Base-by-base conservation (phyloP, 1,140 invertebrate genomes). In the Neodiprion virginianus region DNA sequence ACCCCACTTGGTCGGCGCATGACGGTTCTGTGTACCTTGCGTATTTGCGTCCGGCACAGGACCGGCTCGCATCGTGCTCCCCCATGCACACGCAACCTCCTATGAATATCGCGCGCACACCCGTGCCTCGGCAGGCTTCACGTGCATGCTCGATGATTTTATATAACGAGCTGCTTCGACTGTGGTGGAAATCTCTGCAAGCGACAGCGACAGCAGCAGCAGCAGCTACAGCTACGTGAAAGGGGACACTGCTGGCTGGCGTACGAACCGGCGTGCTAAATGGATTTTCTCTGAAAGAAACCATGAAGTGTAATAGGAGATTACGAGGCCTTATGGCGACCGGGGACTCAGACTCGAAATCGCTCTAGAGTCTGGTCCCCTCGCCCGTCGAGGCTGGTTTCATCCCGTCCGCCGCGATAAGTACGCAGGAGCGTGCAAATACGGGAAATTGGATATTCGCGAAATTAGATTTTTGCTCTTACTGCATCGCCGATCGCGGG, bases 281-380 rank as follows among this genome's bases (percentile, higher is more conserved):
- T 69, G 67, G 67, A 69, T 69, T 69, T 69, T 12, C 67, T 69
- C 40, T 69, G 21, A 69, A 69, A 69, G 67, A 69, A 69, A 69
- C 67, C 67, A 47, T 69, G 11, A 47, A 69, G 67, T 69, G 67
- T 69, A 69, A 69, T 69, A 69, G 67, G 67, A 69, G 67, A 69
- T 69, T 69, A 69, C 21, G 67, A 69, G 67, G 23, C 67, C 67
- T 21, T 69, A 69, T 69, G 67, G 67, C 40, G 67, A 23, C 40
- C 11, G 40, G 14, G 14, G 7, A 23, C 67, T 47, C 21, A 69
- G 67, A 69, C 67, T 69, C 23, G 67, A 23, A 47, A 23, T 21
- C 40, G 67, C 67, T 69, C 7, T 21, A 17, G n/a, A 61, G 61
- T 7, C 61, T 14, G 61, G 61, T 14, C 17, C 12, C 61, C 61